Evolutionary conservation across 2,797 vertebrate species (phyloP), one percentile per base, ranked within the genome.

Genomic region (Syndactyla subalaris): DNA sequence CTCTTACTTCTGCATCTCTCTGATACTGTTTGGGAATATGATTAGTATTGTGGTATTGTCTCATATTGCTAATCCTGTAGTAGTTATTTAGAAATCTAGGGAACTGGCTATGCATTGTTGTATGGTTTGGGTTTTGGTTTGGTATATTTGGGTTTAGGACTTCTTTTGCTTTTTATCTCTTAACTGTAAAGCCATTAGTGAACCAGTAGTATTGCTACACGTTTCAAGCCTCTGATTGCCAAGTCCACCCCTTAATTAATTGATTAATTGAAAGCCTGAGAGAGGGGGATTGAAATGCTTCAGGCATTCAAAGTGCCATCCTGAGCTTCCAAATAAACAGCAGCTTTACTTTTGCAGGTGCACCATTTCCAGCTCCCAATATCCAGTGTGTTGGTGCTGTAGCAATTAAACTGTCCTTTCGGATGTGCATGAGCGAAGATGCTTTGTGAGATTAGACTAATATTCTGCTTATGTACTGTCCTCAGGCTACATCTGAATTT

Each of bases 391-490:
- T 39, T 90, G 76, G 55, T 70, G 71, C 81, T 92, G 27, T 32
- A 75, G 63, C 74, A 91, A 89, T 88, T 86, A 81, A 72, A 41
- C 21, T 89, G 62, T 67, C 84, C 59, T 78, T 93, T 67, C 75
- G 51, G 59, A 68, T 78, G 66, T 82, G 71, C 62, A 79, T 15
- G 66, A 68, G 48, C 88, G 71, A 79, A 85, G 74, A 70, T 68
- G 49, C 41, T 92, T 55, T 93, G 52, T 90, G 84, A 82, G 49
- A 81, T 63, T 48, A 91, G 41, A 45, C 11, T 78, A 81, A 15
- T 72, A 61, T 58, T 81, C 65, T 85, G 38, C 39, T 85, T 57
- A 16, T 7, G 26, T 79, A 32, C 17, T 66, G 30, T 85, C 70
- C 94, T 95, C 62, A 74, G 80, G 91, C 77, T 88, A 57, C 71